phyloP scores from a whole-genome alignment of 2,888 invertebrate genomes.

The Leucozona laternaria region DNA sequence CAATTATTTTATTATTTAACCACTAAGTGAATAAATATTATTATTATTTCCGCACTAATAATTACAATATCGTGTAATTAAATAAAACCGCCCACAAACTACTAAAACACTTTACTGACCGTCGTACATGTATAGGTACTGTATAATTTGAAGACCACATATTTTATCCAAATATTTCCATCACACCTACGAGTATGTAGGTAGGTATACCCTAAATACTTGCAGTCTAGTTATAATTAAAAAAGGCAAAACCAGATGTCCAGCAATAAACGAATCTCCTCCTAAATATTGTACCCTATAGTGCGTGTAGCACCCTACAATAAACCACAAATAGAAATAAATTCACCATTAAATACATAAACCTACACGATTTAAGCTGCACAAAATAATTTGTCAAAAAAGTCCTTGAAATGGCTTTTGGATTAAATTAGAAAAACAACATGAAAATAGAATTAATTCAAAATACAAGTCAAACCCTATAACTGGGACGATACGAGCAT shows the following conservation, averaged over 20 bases:
- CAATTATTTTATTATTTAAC: conserved; percentile 26
- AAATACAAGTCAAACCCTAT: conserved; percentile 31
- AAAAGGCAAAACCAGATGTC: conserved; percentile 19
- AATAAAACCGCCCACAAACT: conserved; percentile 16
- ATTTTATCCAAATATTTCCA: conserved; percentile 14
- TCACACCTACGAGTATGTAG: not conserved
- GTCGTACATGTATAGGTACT: not conserved
- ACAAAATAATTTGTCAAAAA: conserved; percentile 37
- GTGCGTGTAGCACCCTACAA: not conserved
- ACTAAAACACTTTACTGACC: not conserved
- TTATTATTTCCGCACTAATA: conserved; percentile 31
- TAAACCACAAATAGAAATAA: conserved; percentile 54
- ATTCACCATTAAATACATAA: conserved; percentile 20
- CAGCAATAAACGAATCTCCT: conserved; percentile 9
- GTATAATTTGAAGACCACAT: not conserved
- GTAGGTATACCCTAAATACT: not conserved
- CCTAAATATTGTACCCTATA: not conserved
- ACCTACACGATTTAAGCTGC: conserved; percentile 31
- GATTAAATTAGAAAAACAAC: conserved; percentile 5
- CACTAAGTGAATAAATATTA: conserved; percentile 31
- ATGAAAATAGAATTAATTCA: conserved; percentile 7
- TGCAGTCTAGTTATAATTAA: conserved; percentile 4
- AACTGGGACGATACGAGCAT: not conserved
- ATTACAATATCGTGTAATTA: conserved; percentile 29
- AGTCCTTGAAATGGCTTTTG: conserved; percentile 5